Base-by-base conservation (phyloP, 2,797 vertebrate genomes). In the Sebastes umbrosus region DNA sequence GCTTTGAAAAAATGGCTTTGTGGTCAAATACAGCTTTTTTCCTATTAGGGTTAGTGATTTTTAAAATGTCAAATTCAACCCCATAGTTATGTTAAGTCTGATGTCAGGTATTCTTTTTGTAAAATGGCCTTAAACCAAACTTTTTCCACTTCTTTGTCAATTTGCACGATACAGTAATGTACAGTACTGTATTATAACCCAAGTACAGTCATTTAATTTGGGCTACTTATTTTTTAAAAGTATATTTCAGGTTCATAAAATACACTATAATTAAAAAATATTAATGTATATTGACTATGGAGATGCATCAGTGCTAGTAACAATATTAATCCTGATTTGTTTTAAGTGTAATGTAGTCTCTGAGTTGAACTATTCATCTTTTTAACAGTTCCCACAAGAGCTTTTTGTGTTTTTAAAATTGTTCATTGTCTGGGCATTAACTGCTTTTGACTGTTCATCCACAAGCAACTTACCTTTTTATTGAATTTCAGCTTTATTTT, bases 121-220 rank as follows among this genome's bases (percentile, higher is more conserved):
- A 64, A 80, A 79, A 76, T 84, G 31, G 36, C 6, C 55, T 87
- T 59, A 74, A 74, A 84, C 76, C 58, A 80, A 90, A 89, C 83
- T 85, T 85, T 86, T 18, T 80, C 27, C 8, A 68, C 22, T 31
- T 80, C 24, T 75, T 77, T 78, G 25, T 70, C 9, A 59, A 84
- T 87, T 70, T 83, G 50, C 50, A 87, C 84, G 25, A 32, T 62
- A 50, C 39, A 31, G 20, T 6, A 62, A 32, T 0, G 1, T 16
- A 32, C 20, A 32, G 7, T 16, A 31, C 8, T 32, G n/a, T 50
- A 32, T 16, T 62, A 24, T 62, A 16, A 59, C 1, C 3, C 9
- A 9, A 1, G 0, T 36, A 78, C 34, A 71, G 29, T 74, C 68
- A 67, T 79, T 82, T 31, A 4, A 78, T 5, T 52, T 76, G 29